These are phyloP conservation scores for Coregonus sp. DNA, from an alignment of 2,797 vertebrate genomes.

Conservation along the genomic window DNA sequence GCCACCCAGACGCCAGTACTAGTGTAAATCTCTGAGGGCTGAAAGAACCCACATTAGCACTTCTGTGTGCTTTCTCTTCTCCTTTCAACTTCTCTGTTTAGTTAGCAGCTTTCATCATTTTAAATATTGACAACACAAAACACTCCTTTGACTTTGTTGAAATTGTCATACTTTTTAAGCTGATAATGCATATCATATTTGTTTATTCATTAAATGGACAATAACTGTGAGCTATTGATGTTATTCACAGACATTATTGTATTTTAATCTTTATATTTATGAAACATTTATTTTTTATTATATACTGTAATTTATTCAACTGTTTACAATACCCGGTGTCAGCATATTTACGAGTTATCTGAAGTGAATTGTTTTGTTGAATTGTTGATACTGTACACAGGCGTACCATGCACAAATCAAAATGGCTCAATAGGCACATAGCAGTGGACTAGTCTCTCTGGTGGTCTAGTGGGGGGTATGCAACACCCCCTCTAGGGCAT, in stretches of 20 bases:
- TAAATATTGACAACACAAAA: neutral
- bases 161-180: neutral
- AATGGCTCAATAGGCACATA: too few relatives aligned
- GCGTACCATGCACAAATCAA: too few relatives aligned
- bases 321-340: neutral
- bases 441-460: neutral
- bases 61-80: neutral
- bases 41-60: neutral
- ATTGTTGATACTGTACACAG: too few relatives aligned
- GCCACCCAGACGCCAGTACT: neutral
- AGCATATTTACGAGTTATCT: neutral
- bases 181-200: neutral
- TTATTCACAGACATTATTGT: too few relatives aligned
- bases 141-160: neutral
- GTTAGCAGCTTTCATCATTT: neutral
- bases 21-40: neutral
- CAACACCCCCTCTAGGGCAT: neutral
- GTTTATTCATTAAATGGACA: neutral
- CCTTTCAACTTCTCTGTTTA: conserved; percentile 8
- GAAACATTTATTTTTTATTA: neutral
- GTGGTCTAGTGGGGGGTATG: neutral
- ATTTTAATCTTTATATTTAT: neutral
- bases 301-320: neutral
- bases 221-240: neutral
- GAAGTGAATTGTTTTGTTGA: too few relatives aligned